Evolutionary conservation across 64 coral and sea anemone species (phyloP).

Genomic region (Montipora capricornis): DNA sequence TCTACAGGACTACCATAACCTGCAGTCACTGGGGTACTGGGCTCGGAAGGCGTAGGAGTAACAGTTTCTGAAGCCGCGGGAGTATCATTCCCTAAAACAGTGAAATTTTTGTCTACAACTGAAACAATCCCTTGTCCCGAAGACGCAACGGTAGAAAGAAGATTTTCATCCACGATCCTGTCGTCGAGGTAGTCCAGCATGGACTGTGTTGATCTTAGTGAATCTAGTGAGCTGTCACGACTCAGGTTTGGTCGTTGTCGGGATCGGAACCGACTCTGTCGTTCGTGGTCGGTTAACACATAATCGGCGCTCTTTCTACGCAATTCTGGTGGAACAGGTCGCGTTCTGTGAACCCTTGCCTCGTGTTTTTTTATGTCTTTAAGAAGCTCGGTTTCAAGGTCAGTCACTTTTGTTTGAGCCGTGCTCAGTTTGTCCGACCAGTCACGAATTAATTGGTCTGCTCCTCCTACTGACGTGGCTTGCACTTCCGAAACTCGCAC

Average conservation of each 20-base stretch:
- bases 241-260: slow-evolving; percentile 28
- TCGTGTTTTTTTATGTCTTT: slow-evolving; percentile 90
- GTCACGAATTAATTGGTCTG: slow-evolving; percentile 70
- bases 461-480: background rate
- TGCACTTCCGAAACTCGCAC: slow-evolving; percentile 27
- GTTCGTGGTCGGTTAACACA: background rate
- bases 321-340: slow-evolving; percentile 15
- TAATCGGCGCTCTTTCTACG: slow-evolving; percentile 35
- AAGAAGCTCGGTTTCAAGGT: slow-evolving; percentile 75
- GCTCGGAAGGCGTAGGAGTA: background rate
- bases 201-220: slow-evolving; percentile 56
- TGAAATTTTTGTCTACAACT: background rate
- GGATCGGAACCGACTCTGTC: slow-evolving; percentile 33
- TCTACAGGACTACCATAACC: slow-evolving; percentile 3
- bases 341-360: slow-evolving; percentile 41
- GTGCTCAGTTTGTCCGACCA: slow-evolving; percentile 87
- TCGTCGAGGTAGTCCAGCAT: slow-evolving; percentile 22
- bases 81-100: background rate
- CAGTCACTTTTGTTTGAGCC: slow-evolving; percentile 76
- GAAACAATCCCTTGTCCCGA: background rate
- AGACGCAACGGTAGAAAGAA: background rate
- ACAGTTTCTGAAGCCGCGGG: slow-evolving; percentile 27
- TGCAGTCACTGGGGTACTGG: background rate
- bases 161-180: background rate
- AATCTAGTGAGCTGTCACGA: slow-evolving; percentile 60